Conservation (phyloP, 2,797 vertebrate genomes). For the Oophaga sylvatica region DNA sequence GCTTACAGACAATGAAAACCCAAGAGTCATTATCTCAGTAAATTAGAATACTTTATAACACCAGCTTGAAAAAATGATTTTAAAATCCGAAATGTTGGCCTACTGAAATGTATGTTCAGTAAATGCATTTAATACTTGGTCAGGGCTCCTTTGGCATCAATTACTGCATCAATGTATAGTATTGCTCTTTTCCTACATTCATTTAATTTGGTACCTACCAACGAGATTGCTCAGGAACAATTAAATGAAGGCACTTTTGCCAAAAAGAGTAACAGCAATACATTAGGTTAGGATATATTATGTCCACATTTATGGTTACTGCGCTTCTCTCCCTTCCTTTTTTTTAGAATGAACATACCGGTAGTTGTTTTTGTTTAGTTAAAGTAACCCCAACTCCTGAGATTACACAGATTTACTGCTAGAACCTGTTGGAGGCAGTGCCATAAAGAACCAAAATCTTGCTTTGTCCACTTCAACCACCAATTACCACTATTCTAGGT, state of each 20-base stretch:
- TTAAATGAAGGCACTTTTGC: background rate
- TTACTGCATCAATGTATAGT: too few relatives aligned
- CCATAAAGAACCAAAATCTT: background rate
- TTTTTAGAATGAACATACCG: background rate
- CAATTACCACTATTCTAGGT: background rate
- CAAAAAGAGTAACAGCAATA: background rate
- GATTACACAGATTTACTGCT: background rate
- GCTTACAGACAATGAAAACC: too few relatives aligned
- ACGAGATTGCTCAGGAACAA: background rate
- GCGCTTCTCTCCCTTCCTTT: background rate
- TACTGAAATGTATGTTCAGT: too few relatives aligned
- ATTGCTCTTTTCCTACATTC: background rate
- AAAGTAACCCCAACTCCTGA: background rate
- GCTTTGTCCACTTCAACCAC: background rate
- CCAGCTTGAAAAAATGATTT: too few relatives aligned
- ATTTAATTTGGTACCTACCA: background rate
- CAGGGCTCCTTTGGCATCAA: too few relatives aligned
- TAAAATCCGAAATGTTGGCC: too few relatives aligned
- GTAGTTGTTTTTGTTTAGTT: background rate
- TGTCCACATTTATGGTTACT: background rate
- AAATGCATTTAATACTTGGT: too few relatives aligned
- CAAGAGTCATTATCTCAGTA: too few relatives aligned
- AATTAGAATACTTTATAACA: too few relatives aligned
- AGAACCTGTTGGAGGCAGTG: background rate
- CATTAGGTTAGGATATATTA: conserved; percentile 13